phyloP scores from a whole-genome alignment of 2,113 vertebrate species.

The Hyla sarda region DNA sequence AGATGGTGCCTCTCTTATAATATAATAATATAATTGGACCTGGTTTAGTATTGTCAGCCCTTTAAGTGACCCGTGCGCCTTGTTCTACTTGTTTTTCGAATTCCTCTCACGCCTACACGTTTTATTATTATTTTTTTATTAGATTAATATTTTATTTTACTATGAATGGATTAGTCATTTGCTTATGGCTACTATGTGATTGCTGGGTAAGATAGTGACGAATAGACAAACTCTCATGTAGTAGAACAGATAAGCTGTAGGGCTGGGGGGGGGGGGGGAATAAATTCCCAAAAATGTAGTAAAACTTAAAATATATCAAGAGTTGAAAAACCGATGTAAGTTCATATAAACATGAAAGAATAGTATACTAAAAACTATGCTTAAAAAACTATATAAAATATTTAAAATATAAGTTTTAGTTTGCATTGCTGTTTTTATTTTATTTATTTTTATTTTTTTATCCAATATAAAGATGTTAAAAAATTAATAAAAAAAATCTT shows the following conservation, averaged over 20 bases:
- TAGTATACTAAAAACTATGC: too few relatives aligned
- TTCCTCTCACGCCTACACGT: constrained; percentile 42
- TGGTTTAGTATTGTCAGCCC: neutral
- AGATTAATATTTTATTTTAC: constrained; percentile 39
- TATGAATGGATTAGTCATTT: constrained; percentile 30
- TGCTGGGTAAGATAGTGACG: neutral
- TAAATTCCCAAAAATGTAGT: neutral
- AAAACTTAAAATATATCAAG: too few relatives aligned
- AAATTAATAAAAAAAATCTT: too few relatives aligned
- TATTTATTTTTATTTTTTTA: too few relatives aligned
- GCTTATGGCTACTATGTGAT: neutral
- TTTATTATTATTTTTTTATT: constrained; percentile 32
- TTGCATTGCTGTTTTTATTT: too few relatives aligned
- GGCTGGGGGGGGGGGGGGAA: neutral
- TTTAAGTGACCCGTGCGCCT: neutral
- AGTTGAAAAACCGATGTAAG: too few relatives aligned
- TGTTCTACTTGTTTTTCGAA: constrained; percentile 38
- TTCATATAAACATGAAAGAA: too few relatives aligned
- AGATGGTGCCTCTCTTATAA: neutral
- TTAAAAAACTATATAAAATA: too few relatives aligned
- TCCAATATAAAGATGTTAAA: too few relatives aligned
- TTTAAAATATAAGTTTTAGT: too few relatives aligned
- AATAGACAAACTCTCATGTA: neutral
- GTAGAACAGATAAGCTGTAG: neutral
- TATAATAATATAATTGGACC: neutral